phyloP scores from a whole-genome alignment of 2,888 invertebrate genomes.

The Elysia crispata region DNA sequence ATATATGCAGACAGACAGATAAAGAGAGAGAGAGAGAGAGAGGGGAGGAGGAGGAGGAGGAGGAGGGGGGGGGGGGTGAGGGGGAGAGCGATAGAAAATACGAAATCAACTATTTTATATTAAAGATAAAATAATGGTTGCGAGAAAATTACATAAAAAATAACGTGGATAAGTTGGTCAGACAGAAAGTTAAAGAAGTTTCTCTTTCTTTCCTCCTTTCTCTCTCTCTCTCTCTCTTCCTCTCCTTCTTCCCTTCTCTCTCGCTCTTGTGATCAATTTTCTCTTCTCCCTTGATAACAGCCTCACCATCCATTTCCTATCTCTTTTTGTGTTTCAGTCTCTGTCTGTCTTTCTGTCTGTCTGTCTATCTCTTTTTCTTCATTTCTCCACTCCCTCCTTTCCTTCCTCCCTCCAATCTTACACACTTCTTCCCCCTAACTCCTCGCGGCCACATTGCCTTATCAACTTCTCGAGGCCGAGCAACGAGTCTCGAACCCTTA shows the following conservation, averaged over 20 bases:
- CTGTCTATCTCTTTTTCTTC: too few relatives aligned
- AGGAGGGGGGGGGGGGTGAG: neutral
- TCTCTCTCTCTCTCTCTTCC: constrained; percentile 1
- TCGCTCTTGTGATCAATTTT: constrained; percentile 33
- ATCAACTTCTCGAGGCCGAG: too few relatives aligned
- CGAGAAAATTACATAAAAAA: too few relatives aligned
- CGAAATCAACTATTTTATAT: neutral
- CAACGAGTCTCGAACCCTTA: too few relatives aligned
- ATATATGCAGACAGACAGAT: neutral
- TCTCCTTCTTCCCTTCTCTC: constrained; percentile 19
- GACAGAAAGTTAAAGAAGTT: too few relatives aligned
- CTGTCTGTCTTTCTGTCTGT: neutral
- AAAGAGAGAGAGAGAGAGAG: constrained; percentile 11
- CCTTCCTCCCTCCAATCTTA: too few relatives aligned
- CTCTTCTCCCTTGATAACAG: constrained; percentile 6
- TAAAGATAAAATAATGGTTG: too few relatives aligned
- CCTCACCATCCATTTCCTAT: constrained; percentile 1
- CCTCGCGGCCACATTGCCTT: too few relatives aligned
- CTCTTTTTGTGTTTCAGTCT: neutral
- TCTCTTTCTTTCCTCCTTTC: too few relatives aligned
- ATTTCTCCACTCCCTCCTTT: too few relatives aligned
- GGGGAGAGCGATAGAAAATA: neutral
- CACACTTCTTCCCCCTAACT: too few relatives aligned
- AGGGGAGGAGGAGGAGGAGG: neutral
- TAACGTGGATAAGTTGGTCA: too few relatives aligned